phyloP scores from a whole-genome alignment of 2,888 invertebrate genomes.

The Acanthosepion lycidas region DNA sequence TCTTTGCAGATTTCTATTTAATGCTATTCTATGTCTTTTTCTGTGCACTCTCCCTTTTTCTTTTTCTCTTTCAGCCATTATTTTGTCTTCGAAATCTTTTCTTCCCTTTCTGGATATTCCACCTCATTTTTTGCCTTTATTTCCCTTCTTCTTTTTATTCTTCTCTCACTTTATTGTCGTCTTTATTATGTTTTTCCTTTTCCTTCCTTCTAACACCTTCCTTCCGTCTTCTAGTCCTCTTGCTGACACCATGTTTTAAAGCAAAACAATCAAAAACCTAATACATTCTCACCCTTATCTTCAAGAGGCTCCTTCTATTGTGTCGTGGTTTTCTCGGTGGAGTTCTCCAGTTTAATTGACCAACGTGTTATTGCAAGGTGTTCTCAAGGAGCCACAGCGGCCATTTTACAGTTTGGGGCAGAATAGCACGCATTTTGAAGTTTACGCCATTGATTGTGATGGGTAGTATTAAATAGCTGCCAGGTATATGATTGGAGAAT shows the following conservation, averaged over 20 bases:
- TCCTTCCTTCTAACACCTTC: neutral
- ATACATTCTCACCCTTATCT: neutral
- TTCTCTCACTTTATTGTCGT: neutral
- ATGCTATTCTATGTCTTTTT: neutral
- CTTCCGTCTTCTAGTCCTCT: neutral
- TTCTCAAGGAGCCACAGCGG: neutral
- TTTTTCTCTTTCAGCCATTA: neutral
- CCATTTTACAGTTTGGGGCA: neutral
- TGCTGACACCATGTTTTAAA: neutral
- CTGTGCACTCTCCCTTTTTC: neutral
- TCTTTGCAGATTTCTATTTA: too few relatives aligned
- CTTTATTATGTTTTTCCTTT: too few relatives aligned
- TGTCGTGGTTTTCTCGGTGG: neutral
- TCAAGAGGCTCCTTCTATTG: neutral
- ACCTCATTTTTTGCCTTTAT: neutral
- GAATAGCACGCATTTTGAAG: neutral
- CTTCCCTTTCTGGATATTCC: neutral
- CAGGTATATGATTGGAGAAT: neutral
- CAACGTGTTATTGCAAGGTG: conserved; percentile 22
- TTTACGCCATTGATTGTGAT: neutral
- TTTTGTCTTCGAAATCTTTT: neutral
- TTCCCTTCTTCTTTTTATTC: too few relatives aligned
- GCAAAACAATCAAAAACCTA: neutral
- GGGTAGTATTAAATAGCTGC: neutral
- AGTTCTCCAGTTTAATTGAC: conserved; percentile 23